These are phyloP conservation scores for Amblyopsis hoosieri DNA, from an alignment of 2,797 vertebrate genomes.

Conservation along the genomic window DNA sequence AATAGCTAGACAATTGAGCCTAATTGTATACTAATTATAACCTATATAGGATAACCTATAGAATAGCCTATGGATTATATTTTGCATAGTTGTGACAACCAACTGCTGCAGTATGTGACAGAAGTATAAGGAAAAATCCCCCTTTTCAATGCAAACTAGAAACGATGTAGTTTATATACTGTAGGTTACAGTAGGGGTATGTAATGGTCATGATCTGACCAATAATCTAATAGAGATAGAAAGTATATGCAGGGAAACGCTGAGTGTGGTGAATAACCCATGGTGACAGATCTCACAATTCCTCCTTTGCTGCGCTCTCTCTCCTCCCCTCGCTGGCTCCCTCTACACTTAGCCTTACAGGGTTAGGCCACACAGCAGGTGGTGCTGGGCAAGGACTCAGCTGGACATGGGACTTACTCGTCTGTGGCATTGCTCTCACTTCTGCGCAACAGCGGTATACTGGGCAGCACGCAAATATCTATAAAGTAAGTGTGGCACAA, in stretches of 20 bases:
- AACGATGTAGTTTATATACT: no score
- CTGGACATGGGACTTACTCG: constrained; percentile 69
- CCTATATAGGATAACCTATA: no score
- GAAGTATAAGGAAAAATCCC: no score
- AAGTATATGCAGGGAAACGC: constrained; percentile 7
- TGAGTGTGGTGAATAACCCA: constrained; percentile 35
- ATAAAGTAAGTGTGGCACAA: constrained; percentile 65
- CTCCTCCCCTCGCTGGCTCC: constrained; percentile 36
- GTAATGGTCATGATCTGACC: no score
- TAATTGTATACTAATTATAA: no score
- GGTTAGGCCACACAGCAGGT: constrained; percentile 78
- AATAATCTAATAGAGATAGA: background rate
- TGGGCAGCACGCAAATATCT: constrained; percentile 38
- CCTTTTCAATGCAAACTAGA: no score
- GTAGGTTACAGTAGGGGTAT: no score
- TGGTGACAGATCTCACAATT: constrained; percentile 44
- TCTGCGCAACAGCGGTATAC: constrained; percentile 49
- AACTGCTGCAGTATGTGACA: no score
- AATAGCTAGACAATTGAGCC: no score
- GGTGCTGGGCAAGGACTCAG: constrained; percentile 65
- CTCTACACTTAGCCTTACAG: constrained; percentile 55
- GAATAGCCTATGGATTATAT: no score
- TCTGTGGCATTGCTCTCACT: constrained; percentile 54
- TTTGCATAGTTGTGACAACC: no score
- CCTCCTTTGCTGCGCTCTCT: constrained; percentile 9